Conservation (phyloP, 2,888 invertebrate genomes). For the Acleris laterana region DNA sequence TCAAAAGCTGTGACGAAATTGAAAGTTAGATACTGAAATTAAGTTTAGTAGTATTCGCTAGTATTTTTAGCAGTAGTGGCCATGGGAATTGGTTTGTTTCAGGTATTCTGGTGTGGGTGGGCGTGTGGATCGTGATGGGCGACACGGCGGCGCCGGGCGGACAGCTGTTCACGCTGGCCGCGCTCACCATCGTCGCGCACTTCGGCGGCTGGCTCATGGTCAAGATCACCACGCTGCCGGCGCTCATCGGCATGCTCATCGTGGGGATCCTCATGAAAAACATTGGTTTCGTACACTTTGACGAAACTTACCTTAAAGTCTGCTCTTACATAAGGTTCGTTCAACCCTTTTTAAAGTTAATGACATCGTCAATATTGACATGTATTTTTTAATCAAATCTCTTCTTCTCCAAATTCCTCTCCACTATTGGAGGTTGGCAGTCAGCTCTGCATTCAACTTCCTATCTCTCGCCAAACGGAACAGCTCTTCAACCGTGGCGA, state of each 20-base stretch:
- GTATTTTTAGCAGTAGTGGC: not conserved
- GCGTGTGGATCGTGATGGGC: constrained; percentile 90
- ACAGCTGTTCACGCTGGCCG: constrained; percentile 90
- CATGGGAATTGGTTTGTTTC: not conserved
- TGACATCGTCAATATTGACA: too few relatives aligned
- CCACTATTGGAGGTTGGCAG: too few relatives aligned
- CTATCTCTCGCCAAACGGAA: too few relatives aligned
- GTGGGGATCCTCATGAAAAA: constrained; percentile 91
- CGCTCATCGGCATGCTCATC: constrained; percentile 94
- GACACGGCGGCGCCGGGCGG: constrained; percentile 93
- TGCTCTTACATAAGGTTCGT: constrained; percentile 88
- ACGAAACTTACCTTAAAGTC: constrained; percentile 86
- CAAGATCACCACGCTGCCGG: constrained; percentile 90
- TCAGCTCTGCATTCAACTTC: too few relatives aligned
- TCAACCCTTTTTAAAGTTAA: too few relatives aligned
- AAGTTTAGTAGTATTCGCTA: too few relatives aligned
- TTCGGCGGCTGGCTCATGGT: constrained; percentile 93
- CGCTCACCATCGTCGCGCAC: constrained; percentile 90
- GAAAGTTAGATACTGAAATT: too few relatives aligned
- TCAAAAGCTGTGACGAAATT: too few relatives aligned
- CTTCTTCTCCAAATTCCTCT: too few relatives aligned
- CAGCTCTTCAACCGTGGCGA: too few relatives aligned
- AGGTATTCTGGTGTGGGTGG: constrained; percentile 90
- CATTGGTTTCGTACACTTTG: constrained; percentile 88
- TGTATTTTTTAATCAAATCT: too few relatives aligned